These are phyloP conservation scores for Plectropomus leopardus DNA, from an alignment of 2,113 vertebrate species.

Conservation along the genomic window DNA sequence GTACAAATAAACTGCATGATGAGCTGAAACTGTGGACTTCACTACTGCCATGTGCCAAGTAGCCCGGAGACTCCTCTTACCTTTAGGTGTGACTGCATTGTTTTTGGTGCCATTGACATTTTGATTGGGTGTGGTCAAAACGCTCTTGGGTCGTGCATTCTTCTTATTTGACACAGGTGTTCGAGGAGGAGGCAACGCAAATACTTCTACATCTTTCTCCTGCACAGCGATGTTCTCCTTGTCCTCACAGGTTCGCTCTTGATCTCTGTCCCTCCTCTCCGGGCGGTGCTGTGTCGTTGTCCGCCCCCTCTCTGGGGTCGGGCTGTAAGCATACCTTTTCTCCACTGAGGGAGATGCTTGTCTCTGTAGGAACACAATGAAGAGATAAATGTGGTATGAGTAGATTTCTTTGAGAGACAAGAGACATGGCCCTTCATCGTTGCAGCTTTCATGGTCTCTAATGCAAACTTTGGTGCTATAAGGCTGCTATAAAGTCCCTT, in stretches of 20 bases:
- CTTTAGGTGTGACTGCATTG: slow-evolving; percentile 62
- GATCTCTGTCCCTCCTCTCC: slow-evolving; percentile 69
- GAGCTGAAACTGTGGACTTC: not conserved
- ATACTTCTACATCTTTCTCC: slow-evolving; percentile 76
- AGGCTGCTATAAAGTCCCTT: too few species aligned
- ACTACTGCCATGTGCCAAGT: slow-evolving; percentile 3
- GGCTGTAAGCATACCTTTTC: slow-evolving; percentile 50
- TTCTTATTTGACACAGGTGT: slow-evolving; percentile 82
- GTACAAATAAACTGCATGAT: slow-evolving; percentile 38
- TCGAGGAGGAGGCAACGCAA: slow-evolving; percentile 85
- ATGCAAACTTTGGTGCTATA: not conserved
- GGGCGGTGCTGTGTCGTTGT: slow-evolving; percentile 26
- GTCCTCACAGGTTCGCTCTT: slow-evolving; percentile 79
- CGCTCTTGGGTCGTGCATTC: slow-evolving; percentile 70
- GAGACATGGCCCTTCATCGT: not conserved
- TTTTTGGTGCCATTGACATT: slow-evolving; percentile 44
- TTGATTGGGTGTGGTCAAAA: slow-evolving; percentile 78
- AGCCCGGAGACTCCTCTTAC: slow-evolving; percentile 59
- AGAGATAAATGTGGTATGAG: slow-evolving; percentile 5
- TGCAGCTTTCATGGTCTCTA: not conserved
- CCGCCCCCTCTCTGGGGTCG: slow-evolving; percentile 57
- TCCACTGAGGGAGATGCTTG: slow-evolving; percentile 53
- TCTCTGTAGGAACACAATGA: slow-evolving; percentile 57
- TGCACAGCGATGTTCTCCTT: slow-evolving; percentile 87
- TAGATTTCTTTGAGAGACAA: not conserved